Conservation (phyloP, 2,113 vertebrate genomes). For the Zingel zingel region DNA sequence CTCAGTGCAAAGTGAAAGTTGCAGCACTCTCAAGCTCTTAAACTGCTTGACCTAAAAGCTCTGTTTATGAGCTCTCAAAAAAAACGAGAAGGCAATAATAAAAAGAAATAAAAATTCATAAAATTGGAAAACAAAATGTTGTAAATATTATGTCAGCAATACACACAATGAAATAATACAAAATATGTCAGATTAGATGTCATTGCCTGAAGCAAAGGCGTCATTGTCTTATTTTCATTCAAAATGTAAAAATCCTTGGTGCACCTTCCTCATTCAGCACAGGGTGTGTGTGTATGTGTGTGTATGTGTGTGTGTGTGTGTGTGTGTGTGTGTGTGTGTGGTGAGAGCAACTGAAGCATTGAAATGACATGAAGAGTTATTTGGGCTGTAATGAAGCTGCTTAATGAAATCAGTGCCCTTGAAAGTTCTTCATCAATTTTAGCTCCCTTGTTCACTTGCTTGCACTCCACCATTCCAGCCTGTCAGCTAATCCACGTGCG, state of each 20-base stretch:
- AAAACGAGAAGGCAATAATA: constrained; percentile 32
- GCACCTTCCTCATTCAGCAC: constrained; percentile 11
- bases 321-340: constrained; percentile 41
- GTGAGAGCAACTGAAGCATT: constrained; percentile 65
- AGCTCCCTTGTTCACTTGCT: constrained; percentile 76
- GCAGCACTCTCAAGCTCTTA: constrained; percentile 67
- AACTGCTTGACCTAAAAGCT: constrained; percentile 76
- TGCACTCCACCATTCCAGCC: constrained; percentile 76
- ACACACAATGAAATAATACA: constrained; percentile 12
- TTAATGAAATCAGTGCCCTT: constrained; percentile 95
- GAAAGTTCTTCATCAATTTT: constrained; percentile 93
- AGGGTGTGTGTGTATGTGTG: constrained; percentile 15
- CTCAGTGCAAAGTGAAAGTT: constrained; percentile 75
- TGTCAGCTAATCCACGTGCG: constrained; percentile 89
- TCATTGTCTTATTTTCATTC: constrained; percentile 39
- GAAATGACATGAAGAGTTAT: constrained; percentile 88
- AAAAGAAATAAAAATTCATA: constrained; percentile 35
- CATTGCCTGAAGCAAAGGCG: constrained; percentile 35
- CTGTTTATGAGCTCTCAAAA: constrained; percentile 47
- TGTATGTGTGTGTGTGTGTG: constrained; percentile 15
- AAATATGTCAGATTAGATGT: constrained; percentile 24
- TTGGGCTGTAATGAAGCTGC: constrained; percentile 88
- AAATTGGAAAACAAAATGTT: constrained; percentile 28
- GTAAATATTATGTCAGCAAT: constrained; percentile 1
- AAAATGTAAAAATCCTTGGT: constrained; percentile 47